Conservation (phyloP, 2,113 vertebrate species). For the Picathartes gymnocephalus region DNA sequence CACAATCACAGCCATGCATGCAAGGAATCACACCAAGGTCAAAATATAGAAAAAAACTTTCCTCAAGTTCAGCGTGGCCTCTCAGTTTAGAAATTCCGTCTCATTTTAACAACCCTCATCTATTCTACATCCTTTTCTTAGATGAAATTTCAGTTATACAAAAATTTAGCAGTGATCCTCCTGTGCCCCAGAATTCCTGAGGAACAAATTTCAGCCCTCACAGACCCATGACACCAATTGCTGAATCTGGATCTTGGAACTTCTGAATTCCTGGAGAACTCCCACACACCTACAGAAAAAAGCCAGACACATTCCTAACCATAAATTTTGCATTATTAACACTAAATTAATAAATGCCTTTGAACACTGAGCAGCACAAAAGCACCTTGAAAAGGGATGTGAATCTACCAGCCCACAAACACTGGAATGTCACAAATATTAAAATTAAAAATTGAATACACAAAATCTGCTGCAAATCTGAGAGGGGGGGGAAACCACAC, state of each 20-base stretch:
- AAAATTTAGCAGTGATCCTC: neutral
- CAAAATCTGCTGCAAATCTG: neutral
- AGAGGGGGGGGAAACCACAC: fast-evolving
- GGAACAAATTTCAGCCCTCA: neutral
- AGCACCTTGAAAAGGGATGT: neutral
- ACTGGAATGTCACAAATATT: neutral
- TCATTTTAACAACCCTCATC: neutral
- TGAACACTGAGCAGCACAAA: neutral
- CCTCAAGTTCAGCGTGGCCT: neutral
- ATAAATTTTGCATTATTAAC: neutral
- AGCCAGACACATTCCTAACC: too few species aligned
- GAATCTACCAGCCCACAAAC: neutral
- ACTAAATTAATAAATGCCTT: neutral
- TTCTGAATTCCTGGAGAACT: neutral
- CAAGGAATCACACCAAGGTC: neutral
- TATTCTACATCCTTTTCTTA: neutral
- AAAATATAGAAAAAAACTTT: neutral
- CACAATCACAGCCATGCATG: neutral
- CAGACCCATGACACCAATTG: fast-evolving
- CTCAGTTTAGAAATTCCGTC: neutral
- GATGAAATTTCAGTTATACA: neutral
- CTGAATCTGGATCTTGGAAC: neutral
- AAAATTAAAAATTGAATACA: neutral
- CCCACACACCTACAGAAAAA: neutral
- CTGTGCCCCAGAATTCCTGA: neutral